Conservation (phyloP, 2,888 invertebrate genomes). For the Colletes collaris region DNA sequence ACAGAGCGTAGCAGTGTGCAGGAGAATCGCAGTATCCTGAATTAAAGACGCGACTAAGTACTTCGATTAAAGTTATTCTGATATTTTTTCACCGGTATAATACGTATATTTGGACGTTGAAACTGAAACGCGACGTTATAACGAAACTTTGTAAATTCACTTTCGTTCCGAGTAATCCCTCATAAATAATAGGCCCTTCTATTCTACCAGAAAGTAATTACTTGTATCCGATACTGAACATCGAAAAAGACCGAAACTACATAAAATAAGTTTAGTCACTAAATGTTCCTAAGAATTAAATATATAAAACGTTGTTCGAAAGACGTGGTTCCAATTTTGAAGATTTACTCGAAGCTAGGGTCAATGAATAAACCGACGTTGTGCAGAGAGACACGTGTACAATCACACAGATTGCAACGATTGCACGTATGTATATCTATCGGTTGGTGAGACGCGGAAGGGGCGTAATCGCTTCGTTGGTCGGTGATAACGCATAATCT, state of each 20-base stretch:
- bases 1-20: conserved; percentile 58
- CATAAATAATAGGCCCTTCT: too few species aligned
- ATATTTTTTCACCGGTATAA: conserved; percentile 44
- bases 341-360: not conserved
- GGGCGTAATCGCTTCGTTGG: conserved; percentile 47
- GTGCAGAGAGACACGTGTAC: conserved; percentile 44
- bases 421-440: conserved; percentile 43
- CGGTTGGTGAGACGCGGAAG: not conserved
- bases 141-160: too few species aligned
- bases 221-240: too few species aligned
- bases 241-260: too few species aligned
- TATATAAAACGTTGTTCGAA: too few species aligned
- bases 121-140: too few species aligned
- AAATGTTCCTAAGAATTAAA: too few species aligned
- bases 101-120: not conserved
- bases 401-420: conserved; percentile 56
- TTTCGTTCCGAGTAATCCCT: too few species aligned
- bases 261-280: too few species aligned
- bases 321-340: too few species aligned
- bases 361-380: not conserved
- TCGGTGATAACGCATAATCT: conserved; percentile 59
- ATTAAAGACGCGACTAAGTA: conserved; percentile 64
- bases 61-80: conserved; percentile 26
- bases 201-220: too few species aligned
- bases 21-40: conserved; percentile 71